Evolutionary conservation across 1,140 invertebrate genomes (phyloP), one percentile per base, ranked within the genome.

Genomic region (Leptinotarsa defecta): DNA sequence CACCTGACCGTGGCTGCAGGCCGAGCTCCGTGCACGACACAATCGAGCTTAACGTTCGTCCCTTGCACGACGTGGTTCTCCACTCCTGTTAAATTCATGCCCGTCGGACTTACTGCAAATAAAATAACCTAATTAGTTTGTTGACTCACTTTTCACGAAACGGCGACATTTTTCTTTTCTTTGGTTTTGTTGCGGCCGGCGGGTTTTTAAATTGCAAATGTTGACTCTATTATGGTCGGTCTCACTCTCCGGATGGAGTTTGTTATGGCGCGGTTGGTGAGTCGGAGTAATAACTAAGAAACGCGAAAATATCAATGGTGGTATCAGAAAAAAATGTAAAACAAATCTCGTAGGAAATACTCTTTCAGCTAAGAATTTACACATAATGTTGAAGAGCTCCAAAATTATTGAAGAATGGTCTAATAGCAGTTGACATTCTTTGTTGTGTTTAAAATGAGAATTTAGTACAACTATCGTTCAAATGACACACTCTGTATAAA

Each of bases 1-100:
- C 95, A 97, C 48, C 92, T 92, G 62, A 96, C 88, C 79, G 91
- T 91, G 3, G 95, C 95, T 1, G 94, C 89, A 1, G 95, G 95
- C 62, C 93, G 88, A 1, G 94, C 94, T 0, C 93, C 94, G 52
- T 89, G 88, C 2, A 94, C 90, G 74, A 89, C 87, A 84, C 95
- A 97, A 82, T 91, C 89, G 34, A 96, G 88, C 22, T 91, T 89
- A 20, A 96, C 91, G 77, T 91, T 90, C 13, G 90, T 92, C 22
- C 94, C 94, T 82, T 94, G 92, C 5, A 92, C 90, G 11, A 93
- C 93, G 80, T 94, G 91, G 72, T 90, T 88, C 17, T 92, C 90
- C 20, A 93, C 90, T 5, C 93, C 94, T 43, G 88, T 88, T 76
- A 96, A 88, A 76, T 91, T 88, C 83, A 95, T 92, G 80, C 89